Base-by-base conservation (phyloP, 2,888 invertebrate species). In the Metallyticus violacea region DNA sequence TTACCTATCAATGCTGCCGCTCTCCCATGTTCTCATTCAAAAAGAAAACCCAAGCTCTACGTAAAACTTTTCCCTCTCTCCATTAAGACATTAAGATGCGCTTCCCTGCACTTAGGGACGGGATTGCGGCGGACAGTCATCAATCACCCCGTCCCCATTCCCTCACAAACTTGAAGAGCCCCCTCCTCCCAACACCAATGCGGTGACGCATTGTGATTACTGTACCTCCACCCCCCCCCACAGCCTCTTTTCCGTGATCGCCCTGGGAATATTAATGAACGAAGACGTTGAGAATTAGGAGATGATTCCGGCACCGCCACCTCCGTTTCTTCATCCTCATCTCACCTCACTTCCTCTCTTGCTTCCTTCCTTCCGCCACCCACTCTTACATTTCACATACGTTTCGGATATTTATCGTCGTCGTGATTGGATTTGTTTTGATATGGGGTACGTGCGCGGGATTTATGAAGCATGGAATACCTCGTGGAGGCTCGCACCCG, bases 161-260 rank as follows among this genome's bases (percentile, higher is more conserved):
- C 62, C 40, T 62, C 40, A 3, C 40, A 62, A 62, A 62, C 40
- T 62, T 62, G 40, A 62, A 62, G 40, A 62, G 40, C 40, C 40
- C 40, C 40, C 15, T 62, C 6, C 40, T 40, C 40, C 40, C 40
- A 9, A 15, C 40, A 40, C 62, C 62, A 77, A 82, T 86, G 82
- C 82, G 86, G 84, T 62, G 79, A 86, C 86, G 83, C 86, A 83
- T 84, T 84, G 83, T 83, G 86, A 86, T 86, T 86, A 86, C 86
- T 25, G 85, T 25, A 85, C 40, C 82, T 76, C 26, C 28, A n/a
- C 28, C 81, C 81, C 78, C 7, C 78, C n/a, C n/a, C n/a, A n/a
- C n/a, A 6, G n/a, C 79, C 79, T 79, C 79, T 26, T 28, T 79
- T 27, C 83, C 26, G 82, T 77, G 80, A 85, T 85, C 85, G 80